Conservation (phyloP, 2,888 invertebrate genomes). For the Cryptops parisi region DNA sequence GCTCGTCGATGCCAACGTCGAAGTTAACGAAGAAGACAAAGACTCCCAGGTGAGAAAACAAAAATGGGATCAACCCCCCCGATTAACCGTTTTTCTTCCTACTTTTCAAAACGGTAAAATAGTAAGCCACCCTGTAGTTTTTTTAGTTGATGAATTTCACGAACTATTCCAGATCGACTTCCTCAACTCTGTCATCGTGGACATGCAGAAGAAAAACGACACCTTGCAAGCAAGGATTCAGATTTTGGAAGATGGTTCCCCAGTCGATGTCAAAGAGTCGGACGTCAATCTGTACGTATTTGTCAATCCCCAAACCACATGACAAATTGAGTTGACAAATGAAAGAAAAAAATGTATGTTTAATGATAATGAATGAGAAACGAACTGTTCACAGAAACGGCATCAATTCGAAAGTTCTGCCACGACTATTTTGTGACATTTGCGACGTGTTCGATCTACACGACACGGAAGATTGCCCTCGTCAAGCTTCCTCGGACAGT, state of each 20-base stretch:
- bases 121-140: not conserved
- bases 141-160: not conserved
- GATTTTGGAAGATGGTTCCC: slow-evolving; percentile 43
- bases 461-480: slow-evolving; percentile 94
- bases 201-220: slow-evolving; percentile 86
- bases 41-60: not conserved
- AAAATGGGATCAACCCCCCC: too few relatives aligned
- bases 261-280: slow-evolving; percentile 34
- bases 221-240: slow-evolving; percentile 62
- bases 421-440: slow-evolving; percentile 90
- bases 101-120: not conserved
- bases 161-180: slow-evolving; percentile 44
- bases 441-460: slow-evolving; percentile 93
- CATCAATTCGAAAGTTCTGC: slow-evolving; percentile 37
- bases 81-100: not conserved
- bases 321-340: too few relatives aligned
- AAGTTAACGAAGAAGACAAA: not conserved
- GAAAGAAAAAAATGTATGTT: not conserved
- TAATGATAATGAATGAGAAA: not conserved
- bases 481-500: slow-evolving; percentile 49
- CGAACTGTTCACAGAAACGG: slow-evolving; percentile 20
- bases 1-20: not conserved
- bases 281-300: slow-evolving; percentile 35
- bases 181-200: slow-evolving; percentile 90
- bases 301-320: too few relatives aligned